A percentile compares a stretch with the other conserved stretches of the same genome.
These are phyloP conservation scores for Penaeus chinensis DNA, from an alignment of 1,140 invertebrate genomes.

Conservation along the genomic window DNA sequence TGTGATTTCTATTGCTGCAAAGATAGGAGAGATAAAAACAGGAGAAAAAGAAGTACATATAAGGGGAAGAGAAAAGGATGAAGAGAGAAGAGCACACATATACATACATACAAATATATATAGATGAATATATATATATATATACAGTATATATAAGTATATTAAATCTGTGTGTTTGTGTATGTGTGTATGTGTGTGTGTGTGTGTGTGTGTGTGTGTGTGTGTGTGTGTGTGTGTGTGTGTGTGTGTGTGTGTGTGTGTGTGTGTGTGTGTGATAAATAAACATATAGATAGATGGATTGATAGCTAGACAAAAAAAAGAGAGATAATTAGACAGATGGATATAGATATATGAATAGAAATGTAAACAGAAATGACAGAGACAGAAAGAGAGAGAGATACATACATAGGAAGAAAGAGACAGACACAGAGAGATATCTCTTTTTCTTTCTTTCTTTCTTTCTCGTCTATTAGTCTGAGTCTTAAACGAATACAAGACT, in stretches of 20 bases:
- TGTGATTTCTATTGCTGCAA: too few species aligned
- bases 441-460: too few species aligned
- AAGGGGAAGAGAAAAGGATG: neutral
- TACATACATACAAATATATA: neutral
- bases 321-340: too few species aligned
- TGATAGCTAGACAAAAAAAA: too few species aligned
- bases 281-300: constrained; percentile 5
- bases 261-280: neutral
- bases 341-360: too few species aligned
- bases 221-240: neutral
- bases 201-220: neutral
- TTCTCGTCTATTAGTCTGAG: too few species aligned
- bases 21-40: neutral
- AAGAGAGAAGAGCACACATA: neutral
- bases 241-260: neutral
- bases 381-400: too few species aligned
- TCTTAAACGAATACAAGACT: too few species aligned
- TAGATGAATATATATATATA: neutral
- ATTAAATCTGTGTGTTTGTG: neutral
- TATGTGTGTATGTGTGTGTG: neutral
- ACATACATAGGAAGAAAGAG: too few species aligned
- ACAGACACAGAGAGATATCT: too few species aligned
- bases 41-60: neutral
- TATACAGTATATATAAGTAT: constrained; percentile 4
- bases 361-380: too few species aligned